Evolutionary conservation across 2,888 invertebrate genomes (phyloP), one percentile per base, ranked within the genome.

Genomic region (Abrostola tripartita): DNA sequence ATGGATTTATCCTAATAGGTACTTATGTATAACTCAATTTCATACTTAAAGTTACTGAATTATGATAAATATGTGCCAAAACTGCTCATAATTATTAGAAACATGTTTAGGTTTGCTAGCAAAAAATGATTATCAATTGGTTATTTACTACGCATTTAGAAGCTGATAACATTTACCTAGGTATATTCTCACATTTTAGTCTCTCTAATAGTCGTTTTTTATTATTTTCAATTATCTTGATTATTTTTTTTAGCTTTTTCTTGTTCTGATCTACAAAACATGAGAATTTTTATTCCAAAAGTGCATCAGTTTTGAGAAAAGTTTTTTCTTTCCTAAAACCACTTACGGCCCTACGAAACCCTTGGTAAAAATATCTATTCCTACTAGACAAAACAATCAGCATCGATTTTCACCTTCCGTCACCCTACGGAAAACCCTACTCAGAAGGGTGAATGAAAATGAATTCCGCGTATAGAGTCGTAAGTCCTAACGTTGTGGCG

Each of bases 1-100:
- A 64, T 64, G 41, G 49, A 36, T 59, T 52, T 50, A 50, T 14
- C 42, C 51, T 49, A 42, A 52, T 67, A 52, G n/a, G n/a, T n/a
- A n/a, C n/a, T n/a, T 24, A 24, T 24, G 24, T 44, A 55, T 56
- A 49, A n/a, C 37, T 51, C 47, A 35, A 61, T 37, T 37, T 37
- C 37, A 61, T 70, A 53, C 12, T 53, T 47, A 24, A 37, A 56
- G n/a, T 59, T 42, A 36, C 24, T 59, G 9, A 12, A 5, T 55
- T 44, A 53, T 53, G n/a, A 59, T 54, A 0, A 9, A 24, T 40
- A 49, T 12, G 24, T 24, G 38, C 57, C 37, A 12, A 50, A 42
- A 40, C 54, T 37, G n/a, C 52, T 36, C 44, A 37, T 47, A 50
- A 47, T 52, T 5, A 55, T 36, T 36, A 36, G 6, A 47, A 2